Evolutionary conservation across 2,113 vertebrate species (phyloP), one percentile per base, ranked within the genome.

Genomic region (Montifringilla adamsi): DNA sequence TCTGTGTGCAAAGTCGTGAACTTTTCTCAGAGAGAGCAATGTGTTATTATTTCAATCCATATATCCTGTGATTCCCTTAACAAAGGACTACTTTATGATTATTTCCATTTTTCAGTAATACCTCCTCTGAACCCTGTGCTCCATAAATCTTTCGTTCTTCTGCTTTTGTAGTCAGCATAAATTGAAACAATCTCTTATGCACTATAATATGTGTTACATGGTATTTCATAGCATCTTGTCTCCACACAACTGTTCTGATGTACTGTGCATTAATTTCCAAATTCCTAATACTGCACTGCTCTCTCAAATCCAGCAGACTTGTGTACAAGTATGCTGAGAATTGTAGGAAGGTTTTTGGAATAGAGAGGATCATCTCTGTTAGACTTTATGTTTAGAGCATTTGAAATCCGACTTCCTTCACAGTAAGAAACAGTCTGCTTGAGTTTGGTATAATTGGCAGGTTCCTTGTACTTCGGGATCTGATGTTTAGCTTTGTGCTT

Each of bases 131-230:
- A 24, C 21, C 5, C 14, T 60, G 26, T 82, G 74, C 58, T 82
- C 18, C 7, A 0, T 18, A 11, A 70, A 14, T 67, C 52, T 85
- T 77, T 44, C 1, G 0, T 74, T 69, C 47, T 77, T 3, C 27
- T 74, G 12, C n/a, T 68, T 86, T 81, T 89, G 39, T 70, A 46
- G 39, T 81, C 14, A 49, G 33, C 12, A 4, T 80, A 63, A 70
- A 55, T 77, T 2, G 1, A 27, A 95, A 33, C 55, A 30, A 17
- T 84, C 46, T 80, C 19, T 43, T 60, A 8, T 1, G 15, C n/a
- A 35, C 17, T 73, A 0, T 59, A 82, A 6, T 55, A 10, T 5
- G 16, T 76, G 11, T 73, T 44, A 67, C 3, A 15, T 76, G 53
- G 11, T n/a, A 31, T 90, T 92, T 68, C 9, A 26, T 62, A 31